Evolutionary conservation across 2,113 vertebrate genomes (phyloP), one percentile per base, ranked within the genome.

Genomic region (Gallinago media): DNA sequence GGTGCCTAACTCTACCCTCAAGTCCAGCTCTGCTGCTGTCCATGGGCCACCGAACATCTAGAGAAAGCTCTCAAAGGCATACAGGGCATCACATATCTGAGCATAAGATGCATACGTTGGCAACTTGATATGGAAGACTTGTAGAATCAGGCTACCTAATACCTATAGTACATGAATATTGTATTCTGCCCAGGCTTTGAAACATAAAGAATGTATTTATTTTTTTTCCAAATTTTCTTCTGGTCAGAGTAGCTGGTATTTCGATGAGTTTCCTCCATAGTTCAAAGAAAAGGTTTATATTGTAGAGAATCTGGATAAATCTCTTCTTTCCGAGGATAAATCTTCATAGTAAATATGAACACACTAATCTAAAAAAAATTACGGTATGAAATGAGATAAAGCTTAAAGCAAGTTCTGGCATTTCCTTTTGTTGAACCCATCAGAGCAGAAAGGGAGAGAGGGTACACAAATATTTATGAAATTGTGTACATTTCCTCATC

Each of bases 11-110:
- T 62, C 22, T 16, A 27, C 9, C 22, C 5, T 74, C 32, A 40
- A 3, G 5, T 58, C 6, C 7, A 67, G n/a, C 36, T 66, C 15
- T 32, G 22, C 11, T 54, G 27, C 18, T 84, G 55, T 31, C 52
- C 12, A 19, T 26, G 26, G 58, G 4, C 9, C 36, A 52, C 14
- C 0, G 1, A 5, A 26, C 15, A 82, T 2, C 4, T 42, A n/a
- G 47, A 63, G 15, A 34, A 56, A 88, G 32, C 4, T 63, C 21
- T 31, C 7, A 21, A 8, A 82, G 6, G 4, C 6, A 13, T n/a
- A 70, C 23, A 62, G 15, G 55, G 7, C 19, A 16, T 19, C 29
- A 31, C 6, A 12, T 26, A 40, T 44, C 27, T 40, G 11, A 92
- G 9, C 56, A 21, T 16, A 34, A 78, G 20, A 7, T 15, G 12